These are phyloP conservation scores for Sitophilus oryzae DNA, from an alignment of 1,140 invertebrate species.

Conservation along the genomic window DNA sequence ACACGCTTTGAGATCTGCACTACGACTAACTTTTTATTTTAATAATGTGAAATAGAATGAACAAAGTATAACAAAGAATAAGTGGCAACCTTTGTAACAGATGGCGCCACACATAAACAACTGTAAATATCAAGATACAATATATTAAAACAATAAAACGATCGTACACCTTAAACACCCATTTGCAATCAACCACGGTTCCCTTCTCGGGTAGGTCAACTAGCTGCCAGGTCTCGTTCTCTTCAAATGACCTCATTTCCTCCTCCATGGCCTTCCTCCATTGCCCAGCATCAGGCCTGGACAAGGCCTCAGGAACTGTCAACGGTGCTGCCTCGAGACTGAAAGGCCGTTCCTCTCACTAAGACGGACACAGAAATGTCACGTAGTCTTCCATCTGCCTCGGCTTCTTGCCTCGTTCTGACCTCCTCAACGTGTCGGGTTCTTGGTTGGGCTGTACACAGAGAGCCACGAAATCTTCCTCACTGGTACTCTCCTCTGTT, in stretches of 20 bases:
- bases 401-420: constrained; percentile 17
- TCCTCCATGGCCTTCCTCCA: constrained; percentile 37
- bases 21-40: too few relatives aligned
- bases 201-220: constrained; percentile 34
- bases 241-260: constrained; percentile 26
- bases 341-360: background rate
- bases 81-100: too few relatives aligned
- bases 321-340: constrained; percentile 8
- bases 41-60: too few relatives aligned
- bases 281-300: constrained; percentile 28
- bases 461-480: too few relatives aligned
- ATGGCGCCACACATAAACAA: too few relatives aligned
- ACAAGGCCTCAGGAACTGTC: constrained; percentile 27
- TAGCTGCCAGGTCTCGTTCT: constrained; percentile 28
- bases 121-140: too few relatives aligned
- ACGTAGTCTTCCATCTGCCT: constrained; percentile 21
- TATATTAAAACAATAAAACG: too few relatives aligned
- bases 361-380: constrained; percentile 16
- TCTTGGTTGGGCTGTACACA: too few relatives aligned
- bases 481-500: too few relatives aligned
- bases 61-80: too few relatives aligned
- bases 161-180: constrained; percentile 37
- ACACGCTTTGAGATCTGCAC: too few relatives aligned
- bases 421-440: constrained; percentile 11
- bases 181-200: constrained; percentile 40